Percentiles rank a stretch among this genome's conserved stretches.
Evolutionary conservation across 2,797 vertebrate species (phyloP).

Genomic region (Taenioides sp.): DNA sequence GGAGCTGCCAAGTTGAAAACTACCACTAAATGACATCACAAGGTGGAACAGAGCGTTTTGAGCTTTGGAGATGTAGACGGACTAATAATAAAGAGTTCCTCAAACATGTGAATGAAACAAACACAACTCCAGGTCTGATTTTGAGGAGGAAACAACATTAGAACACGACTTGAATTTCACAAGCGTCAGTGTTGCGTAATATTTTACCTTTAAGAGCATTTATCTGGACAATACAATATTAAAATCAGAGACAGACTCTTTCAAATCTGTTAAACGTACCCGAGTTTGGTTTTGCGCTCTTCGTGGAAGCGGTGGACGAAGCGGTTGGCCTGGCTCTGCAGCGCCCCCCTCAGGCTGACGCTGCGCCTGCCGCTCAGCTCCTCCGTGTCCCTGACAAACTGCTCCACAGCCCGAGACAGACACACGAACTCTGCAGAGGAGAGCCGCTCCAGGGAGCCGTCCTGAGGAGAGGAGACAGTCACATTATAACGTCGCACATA

Average conservation of each 20-base stretch:
- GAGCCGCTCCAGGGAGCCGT: conserved; percentile 93
- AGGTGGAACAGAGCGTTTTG: no score
- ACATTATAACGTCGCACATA: no score
- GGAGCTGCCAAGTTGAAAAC: no score
- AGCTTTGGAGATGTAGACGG: no score
- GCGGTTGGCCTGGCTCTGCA: conserved; percentile 95
- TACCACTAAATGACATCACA: no score
- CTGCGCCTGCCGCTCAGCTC: conserved; percentile 88
- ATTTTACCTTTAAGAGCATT: background rate
- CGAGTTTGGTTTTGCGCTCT: conserved; percentile 94
- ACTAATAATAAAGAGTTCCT: no score
- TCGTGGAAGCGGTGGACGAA: conserved; percentile 97
- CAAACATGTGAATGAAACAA: no score
- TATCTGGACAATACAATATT: background rate
- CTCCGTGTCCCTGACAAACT: conserved; percentile 88
- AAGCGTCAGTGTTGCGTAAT: no score
- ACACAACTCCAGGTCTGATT: no score
- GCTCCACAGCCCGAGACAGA: conserved; percentile 89
- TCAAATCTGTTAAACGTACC: conserved; percentile 71
- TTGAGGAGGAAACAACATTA: no score
- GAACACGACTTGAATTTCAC: no score
- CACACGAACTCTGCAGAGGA: conserved; percentile 91
- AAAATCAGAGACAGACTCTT: background rate
- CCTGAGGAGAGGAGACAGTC: conserved; percentile 69
- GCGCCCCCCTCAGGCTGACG: conserved; percentile 88